phyloP scores from a whole-genome alignment of 2,888 invertebrate genomes.

The Agrenia bidenticulata region DNA sequence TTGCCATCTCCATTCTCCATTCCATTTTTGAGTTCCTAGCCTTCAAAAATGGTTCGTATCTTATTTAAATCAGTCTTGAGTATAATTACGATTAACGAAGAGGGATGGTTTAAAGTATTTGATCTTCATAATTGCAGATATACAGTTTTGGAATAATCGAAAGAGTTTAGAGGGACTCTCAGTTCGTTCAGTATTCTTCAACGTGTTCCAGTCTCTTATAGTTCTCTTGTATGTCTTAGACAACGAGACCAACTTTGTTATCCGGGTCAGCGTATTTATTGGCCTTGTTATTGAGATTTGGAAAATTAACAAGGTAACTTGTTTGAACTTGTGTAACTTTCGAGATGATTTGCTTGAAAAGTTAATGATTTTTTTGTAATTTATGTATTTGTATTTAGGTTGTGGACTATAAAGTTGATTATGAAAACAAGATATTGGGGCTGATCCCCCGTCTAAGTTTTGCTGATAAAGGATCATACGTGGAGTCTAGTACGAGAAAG shows the following conservation, averaged over 20 bases:
- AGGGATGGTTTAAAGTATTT: not conserved
- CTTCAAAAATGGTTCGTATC: constrained; percentile 99
- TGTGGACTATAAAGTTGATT: constrained; percentile 76
- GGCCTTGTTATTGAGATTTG: constrained; percentile 95
- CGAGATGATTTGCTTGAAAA: not conserved
- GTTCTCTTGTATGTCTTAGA: constrained; percentile 95
- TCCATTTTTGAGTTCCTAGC: constrained; percentile 97
- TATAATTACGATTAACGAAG: constrained; percentile 34
- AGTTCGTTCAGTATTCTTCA: constrained; percentile 96
- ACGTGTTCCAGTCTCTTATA: constrained; percentile 93
- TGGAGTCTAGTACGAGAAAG: constrained; percentile 86
- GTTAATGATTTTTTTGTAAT: not conserved
- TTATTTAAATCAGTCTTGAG: too few relatives aligned
- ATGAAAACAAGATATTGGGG: constrained; percentile 73
- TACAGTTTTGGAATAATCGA: constrained; percentile 99
- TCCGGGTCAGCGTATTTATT: constrained; percentile 89
- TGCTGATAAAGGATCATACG: constrained; percentile 94
- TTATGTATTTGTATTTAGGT: constrained; percentile 58
- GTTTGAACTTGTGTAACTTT: not conserved
- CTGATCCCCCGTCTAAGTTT: constrained; percentile 76
- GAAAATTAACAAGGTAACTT: constrained; percentile 95
- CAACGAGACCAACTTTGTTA: constrained; percentile 96
- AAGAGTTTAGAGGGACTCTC: constrained; percentile 90
- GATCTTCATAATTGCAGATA: constrained; percentile 63
- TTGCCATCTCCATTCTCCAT: constrained; percentile 89